Evolutionary conservation across 2,113 vertebrate genomes (phyloP).

Genomic region (Delphinapterus leucas): DNA sequence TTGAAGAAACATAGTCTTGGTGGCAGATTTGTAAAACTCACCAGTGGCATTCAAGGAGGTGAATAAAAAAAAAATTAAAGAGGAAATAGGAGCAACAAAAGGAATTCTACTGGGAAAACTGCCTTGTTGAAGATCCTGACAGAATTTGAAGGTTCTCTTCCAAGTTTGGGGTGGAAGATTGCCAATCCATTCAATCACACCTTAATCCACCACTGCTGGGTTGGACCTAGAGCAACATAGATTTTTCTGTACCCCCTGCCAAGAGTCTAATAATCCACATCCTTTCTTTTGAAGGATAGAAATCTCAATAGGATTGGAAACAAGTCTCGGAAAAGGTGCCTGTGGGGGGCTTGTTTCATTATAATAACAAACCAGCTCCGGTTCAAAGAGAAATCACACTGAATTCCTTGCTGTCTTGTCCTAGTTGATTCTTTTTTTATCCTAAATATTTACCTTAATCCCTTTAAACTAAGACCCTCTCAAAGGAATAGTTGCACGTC

Average conservation of each 20-base stretch:
- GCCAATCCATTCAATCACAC: constrained; percentile 67
- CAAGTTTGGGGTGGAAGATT: constrained; percentile 26
- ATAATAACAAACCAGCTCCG: constrained; percentile 68
- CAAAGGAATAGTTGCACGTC: constrained; percentile 42
- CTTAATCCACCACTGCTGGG: constrained; percentile 69
- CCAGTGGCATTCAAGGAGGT: neutral
- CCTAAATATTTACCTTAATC: constrained; percentile 74
- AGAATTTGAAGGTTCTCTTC: neutral
- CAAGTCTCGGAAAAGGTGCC: constrained; percentile 69
- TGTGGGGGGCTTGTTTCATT: constrained; percentile 62
- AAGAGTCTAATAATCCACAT: constrained; percentile 72
- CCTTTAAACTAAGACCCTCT: constrained; percentile 61
- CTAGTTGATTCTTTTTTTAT: constrained; percentile 70
- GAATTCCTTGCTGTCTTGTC: constrained; percentile 59
- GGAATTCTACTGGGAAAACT: neutral
- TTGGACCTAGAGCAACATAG: constrained; percentile 66
- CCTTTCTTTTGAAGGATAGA: constrained; percentile 73
- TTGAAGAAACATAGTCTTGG: neutral
- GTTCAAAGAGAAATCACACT: constrained; percentile 50
- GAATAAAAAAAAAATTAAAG: neutral
- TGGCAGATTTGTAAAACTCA: neutral
- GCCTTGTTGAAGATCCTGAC: neutral
- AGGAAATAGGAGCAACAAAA: neutral
- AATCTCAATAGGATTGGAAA: constrained; percentile 72
- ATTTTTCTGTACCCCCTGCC: constrained; percentile 71